Conservation (phyloP, 2,888 invertebrate genomes). For the Acheta domesticus region DNA sequence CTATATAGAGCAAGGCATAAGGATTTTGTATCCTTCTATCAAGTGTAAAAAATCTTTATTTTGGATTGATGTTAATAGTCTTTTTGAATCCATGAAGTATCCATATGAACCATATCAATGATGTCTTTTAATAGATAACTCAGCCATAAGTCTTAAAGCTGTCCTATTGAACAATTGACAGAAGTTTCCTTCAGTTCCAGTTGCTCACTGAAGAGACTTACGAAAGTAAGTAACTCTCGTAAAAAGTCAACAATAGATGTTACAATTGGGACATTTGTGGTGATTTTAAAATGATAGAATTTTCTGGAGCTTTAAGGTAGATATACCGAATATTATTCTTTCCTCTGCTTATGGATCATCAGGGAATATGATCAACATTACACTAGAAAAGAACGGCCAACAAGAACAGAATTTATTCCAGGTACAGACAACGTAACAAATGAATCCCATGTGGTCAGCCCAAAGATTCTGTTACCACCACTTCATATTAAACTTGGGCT, state of each 20-base stretch:
- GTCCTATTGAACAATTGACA: neutral
- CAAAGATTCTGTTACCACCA: neutral
- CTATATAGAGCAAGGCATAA: neutral
- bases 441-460: too few relatives aligned
- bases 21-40: neutral
- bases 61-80: too few relatives aligned
- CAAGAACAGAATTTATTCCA: too few relatives aligned
- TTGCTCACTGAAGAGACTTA: neutral
- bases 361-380: slow-evolving; percentile 11
- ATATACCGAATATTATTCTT: too few relatives aligned
- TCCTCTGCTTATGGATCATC: neutral
- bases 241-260: neutral
- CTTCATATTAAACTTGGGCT: neutral
- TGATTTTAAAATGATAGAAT: too few relatives aligned
- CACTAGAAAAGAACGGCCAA: too few relatives aligned
- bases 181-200: neutral
- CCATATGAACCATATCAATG: too few relatives aligned
- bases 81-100: too few relatives aligned
- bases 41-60: too few relatives aligned
- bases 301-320: too few relatives aligned
- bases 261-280: neutral
- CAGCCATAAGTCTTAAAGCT: too few relatives aligned
- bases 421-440: neutral
- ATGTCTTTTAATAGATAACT: too few relatives aligned
- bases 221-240: neutral